A percentile compares a stretch with the other conserved stretches of the same genome.
Evolutionary conservation across 35 echinoderm and acorn worm species (phyloP).

Genomic region (Lytechinus pictus): DNA sequence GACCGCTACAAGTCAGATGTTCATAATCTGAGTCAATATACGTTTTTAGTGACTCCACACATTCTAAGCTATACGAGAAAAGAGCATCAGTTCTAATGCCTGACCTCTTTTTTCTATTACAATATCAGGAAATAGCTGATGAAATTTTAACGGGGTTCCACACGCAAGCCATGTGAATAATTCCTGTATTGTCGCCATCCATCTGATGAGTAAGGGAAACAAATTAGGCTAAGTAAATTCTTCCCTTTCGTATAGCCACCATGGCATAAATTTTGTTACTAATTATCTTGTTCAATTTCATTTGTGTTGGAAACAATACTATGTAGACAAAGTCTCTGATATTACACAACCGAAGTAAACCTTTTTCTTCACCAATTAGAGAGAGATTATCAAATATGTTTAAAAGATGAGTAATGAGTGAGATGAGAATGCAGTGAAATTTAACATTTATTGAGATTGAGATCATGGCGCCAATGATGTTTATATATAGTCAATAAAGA

Average conservation of each 20-base stretch:
- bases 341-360: not conserved
- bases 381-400: too few relatives aligned
- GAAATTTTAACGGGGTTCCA: not conserved
- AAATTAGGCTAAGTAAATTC: conserved; percentile 4
- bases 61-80: not conserved
- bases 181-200: not conserved
- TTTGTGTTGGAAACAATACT: not conserved
- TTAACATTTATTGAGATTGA: not conserved
- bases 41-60: not conserved
- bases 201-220: not conserved
- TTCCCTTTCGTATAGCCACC: not conserved
- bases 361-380: not conserved
- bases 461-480: not conserved
- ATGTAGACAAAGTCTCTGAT: not conserved
- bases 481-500: too few relatives aligned
- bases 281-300: not conserved
- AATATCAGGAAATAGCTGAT: conserved; percentile 3
- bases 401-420: not conserved
- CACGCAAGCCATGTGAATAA: not conserved
- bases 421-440: too few relatives aligned
- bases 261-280: not conserved
- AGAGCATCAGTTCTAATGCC: not conserved
- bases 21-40: not conserved
- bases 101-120: not conserved
- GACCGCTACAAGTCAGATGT: not conserved